These are phyloP conservation scores for Polyergus mexicanus DNA, from an alignment of 1,140 invertebrate genomes.

Conservation along the genomic window DNA sequence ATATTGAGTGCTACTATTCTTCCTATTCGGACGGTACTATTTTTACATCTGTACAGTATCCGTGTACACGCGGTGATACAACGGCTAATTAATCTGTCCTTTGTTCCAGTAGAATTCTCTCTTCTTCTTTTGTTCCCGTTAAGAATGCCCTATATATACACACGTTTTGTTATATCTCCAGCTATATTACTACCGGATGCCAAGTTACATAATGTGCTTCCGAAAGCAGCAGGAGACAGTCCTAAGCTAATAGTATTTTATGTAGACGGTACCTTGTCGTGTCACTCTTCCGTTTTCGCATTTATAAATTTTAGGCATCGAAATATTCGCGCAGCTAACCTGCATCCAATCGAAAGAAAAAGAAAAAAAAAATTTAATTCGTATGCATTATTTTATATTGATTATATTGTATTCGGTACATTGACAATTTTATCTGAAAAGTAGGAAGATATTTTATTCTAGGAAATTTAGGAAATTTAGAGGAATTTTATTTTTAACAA, in stretches of 20 bases:
- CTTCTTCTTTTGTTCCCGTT: conserved; percentile 23
- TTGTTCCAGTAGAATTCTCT: conserved; percentile 10
- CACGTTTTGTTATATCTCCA: conserved; percentile 25
- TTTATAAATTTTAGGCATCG: neutral
- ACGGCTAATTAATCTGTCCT: conserved; percentile 42
- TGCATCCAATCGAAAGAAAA: neutral
- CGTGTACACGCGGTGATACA: neutral
- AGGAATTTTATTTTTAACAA: no score
- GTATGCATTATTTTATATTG: neutral
- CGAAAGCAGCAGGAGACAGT: conserved; percentile 12
- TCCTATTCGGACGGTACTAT: neutral
- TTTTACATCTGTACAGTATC: neutral
- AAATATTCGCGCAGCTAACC: conserved; percentile 12
- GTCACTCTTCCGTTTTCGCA: neutral
- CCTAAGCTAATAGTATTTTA: conserved; percentile 28
- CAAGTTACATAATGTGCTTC: conserved; percentile 37
- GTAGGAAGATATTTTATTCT: neutral
- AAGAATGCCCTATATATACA: conserved; percentile 13
- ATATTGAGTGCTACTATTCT: neutral
- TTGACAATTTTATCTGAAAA: neutral
- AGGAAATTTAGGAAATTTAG: no score
- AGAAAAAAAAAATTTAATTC: neutral
- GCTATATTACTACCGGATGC: conserved; percentile 11
- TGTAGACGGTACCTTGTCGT: neutral
- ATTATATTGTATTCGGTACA: neutral